A percentile compares a stretch with the other conserved stretches of the same genome.
Evolutionary conservation across 2,888 invertebrate genomes (phyloP).

Genomic region (Zhuqinia jingwanae): DNA sequence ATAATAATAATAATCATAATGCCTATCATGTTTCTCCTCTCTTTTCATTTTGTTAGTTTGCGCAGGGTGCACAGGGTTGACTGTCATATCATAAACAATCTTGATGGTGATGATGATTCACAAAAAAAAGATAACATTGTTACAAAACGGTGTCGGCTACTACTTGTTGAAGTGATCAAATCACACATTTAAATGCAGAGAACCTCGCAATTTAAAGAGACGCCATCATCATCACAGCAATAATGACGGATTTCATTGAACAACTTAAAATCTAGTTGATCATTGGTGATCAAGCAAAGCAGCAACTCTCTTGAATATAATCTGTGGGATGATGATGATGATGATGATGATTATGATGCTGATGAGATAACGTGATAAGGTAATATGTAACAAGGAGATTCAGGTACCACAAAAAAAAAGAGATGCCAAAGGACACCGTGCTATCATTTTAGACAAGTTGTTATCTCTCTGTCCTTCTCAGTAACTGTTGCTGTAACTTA

Average conservation of each 20-base stretch:
- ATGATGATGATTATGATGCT: slow-evolving; percentile 27
- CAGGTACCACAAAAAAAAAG: slow-evolving; percentile 67
- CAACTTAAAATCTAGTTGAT: slow-evolving; percentile 43
- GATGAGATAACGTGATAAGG: slow-evolving; percentile 46
- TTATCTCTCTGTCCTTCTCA: slow-evolving; percentile 58
- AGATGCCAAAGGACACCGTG: slow-evolving; percentile 62
- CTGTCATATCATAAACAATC: too few species aligned
- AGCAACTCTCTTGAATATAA: background rate
- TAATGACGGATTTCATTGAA: slow-evolving; percentile 65
- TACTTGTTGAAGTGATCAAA: background rate
- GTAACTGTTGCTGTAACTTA: slow-evolving; percentile 62
- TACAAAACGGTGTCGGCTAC: slow-evolving; percentile 72
- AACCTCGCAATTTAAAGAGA: slow-evolving; percentile 66
- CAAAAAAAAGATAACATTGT: slow-evolving; percentile 64
- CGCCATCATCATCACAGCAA: slow-evolving; percentile 37
- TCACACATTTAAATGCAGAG: slow-evolving; percentile 17
- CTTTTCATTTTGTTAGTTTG: background rate
- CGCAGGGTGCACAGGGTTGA: background rate
- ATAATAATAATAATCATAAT: slow-evolving; percentile 4
- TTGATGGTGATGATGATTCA: too few species aligned
- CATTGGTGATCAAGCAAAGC: slow-evolving; percentile 8
- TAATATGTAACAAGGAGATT: slow-evolving; percentile 72
- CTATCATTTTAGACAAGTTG: slow-evolving; percentile 63
- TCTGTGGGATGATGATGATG: slow-evolving; percentile 10
- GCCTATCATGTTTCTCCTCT: slow-evolving; percentile 4